These are phyloP conservation scores for Salvelinus namaycush DNA, from an alignment of 2,113 vertebrate genomes.

Conservation along the genomic window DNA sequence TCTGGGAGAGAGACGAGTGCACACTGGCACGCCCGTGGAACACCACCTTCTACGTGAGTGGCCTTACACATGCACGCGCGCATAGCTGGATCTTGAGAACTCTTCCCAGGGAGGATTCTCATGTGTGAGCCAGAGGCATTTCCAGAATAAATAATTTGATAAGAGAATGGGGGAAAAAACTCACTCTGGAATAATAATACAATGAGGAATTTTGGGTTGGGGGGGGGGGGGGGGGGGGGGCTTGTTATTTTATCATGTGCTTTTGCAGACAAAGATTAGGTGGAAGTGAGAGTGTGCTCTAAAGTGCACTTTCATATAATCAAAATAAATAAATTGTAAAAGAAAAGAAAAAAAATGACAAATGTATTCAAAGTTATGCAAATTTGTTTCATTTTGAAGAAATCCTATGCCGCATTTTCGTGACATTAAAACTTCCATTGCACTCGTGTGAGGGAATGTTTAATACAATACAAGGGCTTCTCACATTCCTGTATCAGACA, in stretches of 20 bases:
- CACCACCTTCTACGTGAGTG: slow-evolving; percentile 1
- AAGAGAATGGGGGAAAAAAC: too few relatives aligned
- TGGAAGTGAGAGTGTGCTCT: too few relatives aligned
- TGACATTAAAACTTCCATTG: too few relatives aligned
- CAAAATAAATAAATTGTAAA: background rate
- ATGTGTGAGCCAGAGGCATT: slow-evolving; percentile 37
- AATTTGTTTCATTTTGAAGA: background rate
- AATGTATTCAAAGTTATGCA: slow-evolving; percentile 14
- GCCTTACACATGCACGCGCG: background rate
- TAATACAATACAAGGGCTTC: too few relatives aligned
- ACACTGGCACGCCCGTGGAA: background rate
- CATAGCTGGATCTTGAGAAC: slow-evolving; percentile 54
- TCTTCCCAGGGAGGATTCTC: too few relatives aligned
- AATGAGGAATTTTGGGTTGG: too few relatives aligned
- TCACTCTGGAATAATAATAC: too few relatives aligned
- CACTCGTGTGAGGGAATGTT: background rate
- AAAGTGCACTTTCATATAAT: background rate
- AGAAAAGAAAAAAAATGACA: slow-evolving; percentile 19
- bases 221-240: too few relatives aligned
- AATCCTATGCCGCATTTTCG: background rate
- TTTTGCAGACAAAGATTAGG: too few relatives aligned
- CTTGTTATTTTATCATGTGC: too few relatives aligned
- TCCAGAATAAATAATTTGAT: slow-evolving; percentile 53
- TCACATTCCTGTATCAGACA: too few relatives aligned
- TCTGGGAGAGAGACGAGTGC: background rate